phyloP scores from a whole-genome alignment of 1,140 invertebrate genomes.

The Platyura marginata region DNA sequence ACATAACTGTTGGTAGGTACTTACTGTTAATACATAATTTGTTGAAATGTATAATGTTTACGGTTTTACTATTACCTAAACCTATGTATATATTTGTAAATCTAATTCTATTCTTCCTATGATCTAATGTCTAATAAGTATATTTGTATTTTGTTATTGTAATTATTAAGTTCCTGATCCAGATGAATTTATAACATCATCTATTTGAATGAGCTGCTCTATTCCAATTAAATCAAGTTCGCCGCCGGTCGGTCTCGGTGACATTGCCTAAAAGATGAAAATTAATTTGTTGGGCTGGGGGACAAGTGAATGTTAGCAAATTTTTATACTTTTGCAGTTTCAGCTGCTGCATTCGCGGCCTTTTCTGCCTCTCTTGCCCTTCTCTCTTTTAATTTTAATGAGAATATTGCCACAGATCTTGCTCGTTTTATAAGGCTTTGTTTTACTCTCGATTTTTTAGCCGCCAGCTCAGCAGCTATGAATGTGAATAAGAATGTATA shows the following conservation, averaged over 20 bases:
- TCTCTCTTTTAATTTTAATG: conserved; percentile 53
- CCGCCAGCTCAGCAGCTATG: conserved; percentile 32
- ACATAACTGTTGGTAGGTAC: too few relatives aligned
- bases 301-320: not conserved
- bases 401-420: conserved; percentile 63
- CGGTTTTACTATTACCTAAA: too few relatives aligned
- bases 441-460: conserved; percentile 39
- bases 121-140: too few relatives aligned
- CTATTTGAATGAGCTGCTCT: conserved; percentile 48
- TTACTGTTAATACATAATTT: too few relatives aligned
- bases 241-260: conserved; percentile 35
- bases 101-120: too few relatives aligned
- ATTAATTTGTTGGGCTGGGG: not conserved
- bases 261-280: conserved; percentile 10
- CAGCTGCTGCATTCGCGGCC: conserved; percentile 28
- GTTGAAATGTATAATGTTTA: too few relatives aligned
- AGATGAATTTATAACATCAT: conserved; percentile 28
- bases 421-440: conserved; percentile 52
- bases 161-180: not conserved
- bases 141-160: too few relatives aligned
- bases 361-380: conserved; percentile 50
- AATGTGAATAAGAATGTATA: not conserved
- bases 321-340: conserved; percentile 21
- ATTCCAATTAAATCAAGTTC: conserved; percentile 66
- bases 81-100: too few relatives aligned